Conservation (phyloP, 2,113 vertebrate genomes). For the Gnathonemus echidnorhynchus region DNA sequence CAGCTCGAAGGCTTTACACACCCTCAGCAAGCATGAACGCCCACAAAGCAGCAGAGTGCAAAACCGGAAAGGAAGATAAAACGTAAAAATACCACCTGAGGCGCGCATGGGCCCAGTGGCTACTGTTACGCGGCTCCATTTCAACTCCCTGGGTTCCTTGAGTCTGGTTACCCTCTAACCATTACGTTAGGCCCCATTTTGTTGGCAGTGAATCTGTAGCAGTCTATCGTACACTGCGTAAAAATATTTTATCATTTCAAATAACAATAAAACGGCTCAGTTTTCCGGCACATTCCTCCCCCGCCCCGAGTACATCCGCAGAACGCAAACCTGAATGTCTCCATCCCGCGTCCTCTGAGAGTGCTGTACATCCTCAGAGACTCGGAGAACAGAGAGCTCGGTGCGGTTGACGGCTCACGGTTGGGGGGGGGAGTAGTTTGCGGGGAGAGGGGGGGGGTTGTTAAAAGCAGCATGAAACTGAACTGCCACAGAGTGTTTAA, state of each 20-base stretch:
- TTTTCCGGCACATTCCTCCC: not conserved
- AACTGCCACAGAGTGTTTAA: not conserved
- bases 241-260: not conserved
- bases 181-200: not conserved
- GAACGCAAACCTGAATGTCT: not conserved
- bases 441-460: not conserved
- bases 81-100: not conserved
- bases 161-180: not conserved
- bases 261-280: not conserved
- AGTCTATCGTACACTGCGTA: not conserved
- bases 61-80: not conserved
- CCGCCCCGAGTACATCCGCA: not conserved
- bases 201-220: not conserved
- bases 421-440: not conserved
- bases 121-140: not conserved
- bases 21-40: not conserved
- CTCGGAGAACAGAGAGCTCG: not conserved
- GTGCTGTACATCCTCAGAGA: not conserved
- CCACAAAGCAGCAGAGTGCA: not conserved
- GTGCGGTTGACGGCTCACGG: not conserved
- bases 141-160: not conserved
- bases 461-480: not conserved
- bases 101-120: not conserved
- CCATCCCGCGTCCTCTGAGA: not conserved
- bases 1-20: not conserved